These are phyloP conservation scores for Propithecus deckenii DNA, from an alignment of 2,797 vertebrate species.

Conservation along the genomic window DNA sequence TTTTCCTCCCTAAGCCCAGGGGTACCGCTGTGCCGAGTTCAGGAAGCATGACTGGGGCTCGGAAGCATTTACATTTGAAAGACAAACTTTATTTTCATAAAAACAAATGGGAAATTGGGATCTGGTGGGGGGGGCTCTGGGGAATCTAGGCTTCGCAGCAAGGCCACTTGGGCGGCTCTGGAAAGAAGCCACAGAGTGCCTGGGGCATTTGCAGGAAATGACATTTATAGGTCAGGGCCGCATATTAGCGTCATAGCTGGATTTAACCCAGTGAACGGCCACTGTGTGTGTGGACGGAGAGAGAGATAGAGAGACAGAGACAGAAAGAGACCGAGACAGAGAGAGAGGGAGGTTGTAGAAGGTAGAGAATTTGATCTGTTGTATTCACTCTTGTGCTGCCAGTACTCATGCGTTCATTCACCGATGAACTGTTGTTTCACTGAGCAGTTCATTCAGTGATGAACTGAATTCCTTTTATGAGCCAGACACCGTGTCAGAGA, in stretches of 20 bases:
- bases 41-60: neutral
- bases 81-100: neutral
- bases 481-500: neutral
- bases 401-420: neutral
- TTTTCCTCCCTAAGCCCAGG: constrained; percentile 38
- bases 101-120: neutral
- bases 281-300: neutral
- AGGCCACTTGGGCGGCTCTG: neutral
- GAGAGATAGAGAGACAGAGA: neutral
- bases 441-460: no score
- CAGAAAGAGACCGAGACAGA: neutral
- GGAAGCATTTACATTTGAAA: constrained; percentile 16
- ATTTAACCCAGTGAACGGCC: neutral
- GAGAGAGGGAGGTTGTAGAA: neutral
- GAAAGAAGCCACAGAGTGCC: neutral
- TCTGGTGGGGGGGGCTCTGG: neutral
- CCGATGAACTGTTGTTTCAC: neutral
- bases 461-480: neutral
- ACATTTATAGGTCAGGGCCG: neutral
- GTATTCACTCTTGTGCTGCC: neutral
- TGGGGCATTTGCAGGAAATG: neutral
- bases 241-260: no score
- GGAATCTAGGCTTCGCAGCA: neutral
- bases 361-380: neutral
- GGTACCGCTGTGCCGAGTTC: neutral